These are phyloP conservation scores for Oncopeltus fasciatus DNA, from an alignment of 1,140 invertebrate species.

Conservation along the genomic window DNA sequence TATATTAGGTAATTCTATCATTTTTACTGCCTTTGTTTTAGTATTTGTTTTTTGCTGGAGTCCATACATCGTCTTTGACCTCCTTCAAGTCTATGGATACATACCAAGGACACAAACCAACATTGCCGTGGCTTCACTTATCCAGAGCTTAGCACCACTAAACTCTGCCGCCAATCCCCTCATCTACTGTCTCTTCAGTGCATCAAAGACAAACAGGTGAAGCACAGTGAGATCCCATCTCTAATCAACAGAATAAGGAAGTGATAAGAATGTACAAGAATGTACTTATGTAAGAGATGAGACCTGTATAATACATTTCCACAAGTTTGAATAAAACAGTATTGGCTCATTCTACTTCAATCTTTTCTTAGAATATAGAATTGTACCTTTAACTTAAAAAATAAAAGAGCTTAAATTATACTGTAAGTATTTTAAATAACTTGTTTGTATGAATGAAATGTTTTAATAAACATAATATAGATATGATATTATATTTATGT, in stretches of 20 bases:
- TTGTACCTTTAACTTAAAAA: neutral
- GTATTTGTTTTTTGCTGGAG: constrained; percentile 93
- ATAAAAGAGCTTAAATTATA: neutral
- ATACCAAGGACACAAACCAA: constrained; percentile 66
- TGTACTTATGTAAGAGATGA: neutral
- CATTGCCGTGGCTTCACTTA: constrained; percentile 74
- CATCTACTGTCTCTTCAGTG: constrained; percentile 78
- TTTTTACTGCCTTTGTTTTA: too few relatives aligned
- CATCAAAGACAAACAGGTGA: constrained; percentile 15
- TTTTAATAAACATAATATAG: neutral
- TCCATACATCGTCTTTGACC: constrained; percentile 85
- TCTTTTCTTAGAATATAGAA: neutral
- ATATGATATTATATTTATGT: neutral
- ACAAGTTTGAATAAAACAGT: neutral
- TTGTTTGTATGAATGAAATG: neutral
- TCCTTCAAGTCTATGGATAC: constrained; percentile 78
- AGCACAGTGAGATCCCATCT: neutral
- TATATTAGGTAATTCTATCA: neutral
- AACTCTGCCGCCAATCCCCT: constrained; percentile 90
- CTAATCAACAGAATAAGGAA: neutral
- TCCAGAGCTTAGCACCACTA: constrained; percentile 81
- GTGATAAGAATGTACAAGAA: neutral
- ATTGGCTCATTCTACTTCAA: neutral
- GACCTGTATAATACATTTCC: neutral
- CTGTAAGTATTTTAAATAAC: neutral